Conservation (phyloP, 2,888 invertebrate species). For the Hirtodrosophila trivittata region DNA sequence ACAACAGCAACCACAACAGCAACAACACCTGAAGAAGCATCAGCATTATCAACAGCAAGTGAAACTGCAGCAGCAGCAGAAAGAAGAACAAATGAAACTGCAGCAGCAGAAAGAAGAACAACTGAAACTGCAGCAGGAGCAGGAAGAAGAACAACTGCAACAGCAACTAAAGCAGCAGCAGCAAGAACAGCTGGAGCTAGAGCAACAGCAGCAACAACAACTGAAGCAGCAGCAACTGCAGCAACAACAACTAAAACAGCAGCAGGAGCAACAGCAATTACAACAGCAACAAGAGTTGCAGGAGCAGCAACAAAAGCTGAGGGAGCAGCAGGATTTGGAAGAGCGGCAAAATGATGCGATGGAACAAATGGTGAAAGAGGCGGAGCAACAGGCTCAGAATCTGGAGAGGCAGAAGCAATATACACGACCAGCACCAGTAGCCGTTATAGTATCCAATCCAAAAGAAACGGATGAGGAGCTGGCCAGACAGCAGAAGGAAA, state of each 20-base stretch:
- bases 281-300: no score
- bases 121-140: background rate
- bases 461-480: conserved; percentile 24
- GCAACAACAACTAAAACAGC: background rate
- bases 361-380: no score
- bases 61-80: background rate
- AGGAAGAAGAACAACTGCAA: background rate
- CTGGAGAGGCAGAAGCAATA: no score
- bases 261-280: background rate
- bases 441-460: no score
- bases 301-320: background rate
- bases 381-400: conserved; percentile 2
- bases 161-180: background rate
- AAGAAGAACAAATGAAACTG: background rate
- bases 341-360: no score
- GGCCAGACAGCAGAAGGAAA: conserved; percentile 38
- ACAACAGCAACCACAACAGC: background rate
- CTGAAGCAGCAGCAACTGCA: background rate
- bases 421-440: no score
- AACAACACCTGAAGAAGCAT: background rate
- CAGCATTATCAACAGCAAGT: background rate
- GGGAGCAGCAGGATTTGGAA: background rate
- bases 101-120: conserved; percentile 1
- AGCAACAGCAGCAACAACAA: background rate
- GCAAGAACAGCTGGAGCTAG: background rate